Conservation (phyloP, 1,140 invertebrate genomes). For the Portunus trituberculatus region DNA sequence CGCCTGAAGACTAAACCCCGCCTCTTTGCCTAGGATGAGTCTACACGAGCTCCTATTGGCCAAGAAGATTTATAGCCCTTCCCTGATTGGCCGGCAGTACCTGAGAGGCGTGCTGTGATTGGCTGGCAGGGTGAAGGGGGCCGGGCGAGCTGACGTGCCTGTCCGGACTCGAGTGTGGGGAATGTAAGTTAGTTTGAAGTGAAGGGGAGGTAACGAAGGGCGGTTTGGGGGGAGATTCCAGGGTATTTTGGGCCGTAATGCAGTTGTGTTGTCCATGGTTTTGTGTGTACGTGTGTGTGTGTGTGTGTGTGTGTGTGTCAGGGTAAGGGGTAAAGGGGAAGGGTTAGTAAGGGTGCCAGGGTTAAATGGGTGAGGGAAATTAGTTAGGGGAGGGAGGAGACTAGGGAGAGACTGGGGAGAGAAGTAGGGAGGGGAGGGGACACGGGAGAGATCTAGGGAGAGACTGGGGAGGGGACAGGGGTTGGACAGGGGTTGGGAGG, state of each 20-base stretch:
- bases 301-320: too few species aligned
- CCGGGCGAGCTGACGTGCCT: not conserved
- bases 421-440: too few species aligned
- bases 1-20: not conserved
- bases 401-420: too few species aligned
- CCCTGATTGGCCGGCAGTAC: not conserved
- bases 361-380: too few species aligned
- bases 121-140: not conserved
- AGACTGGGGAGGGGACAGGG: too few species aligned
- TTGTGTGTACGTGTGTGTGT: not conserved
- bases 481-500: too few species aligned
- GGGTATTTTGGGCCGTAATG: not conserved
- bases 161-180: not conserved
- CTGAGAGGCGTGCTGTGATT: not conserved
- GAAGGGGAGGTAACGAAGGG: not conserved
- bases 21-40: not conserved
- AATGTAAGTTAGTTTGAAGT: not conserved
- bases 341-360: too few species aligned
- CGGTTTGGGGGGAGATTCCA: not conserved
- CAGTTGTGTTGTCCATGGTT: not conserved
- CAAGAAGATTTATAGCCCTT: not conserved
- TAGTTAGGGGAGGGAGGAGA: too few species aligned
- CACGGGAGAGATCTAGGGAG: too few species aligned
- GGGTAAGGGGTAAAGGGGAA: too few species aligned
- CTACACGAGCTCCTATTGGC: not conserved